Conservation (phyloP, 2,888 invertebrate species). For the Tinea trinotella region DNA sequence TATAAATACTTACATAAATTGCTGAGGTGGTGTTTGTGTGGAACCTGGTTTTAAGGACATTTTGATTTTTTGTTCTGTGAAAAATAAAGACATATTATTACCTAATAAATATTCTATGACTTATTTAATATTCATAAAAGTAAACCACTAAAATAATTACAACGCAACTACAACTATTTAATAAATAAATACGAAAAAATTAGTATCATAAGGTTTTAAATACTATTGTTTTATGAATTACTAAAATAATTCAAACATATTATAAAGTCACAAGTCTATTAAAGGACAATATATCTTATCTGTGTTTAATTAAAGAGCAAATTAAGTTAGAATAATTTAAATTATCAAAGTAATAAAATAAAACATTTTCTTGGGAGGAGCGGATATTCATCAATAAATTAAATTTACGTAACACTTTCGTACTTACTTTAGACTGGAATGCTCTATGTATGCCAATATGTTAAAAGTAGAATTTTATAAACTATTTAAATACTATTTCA, state of each 20-base stretch:
- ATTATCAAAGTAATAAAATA: neutral
- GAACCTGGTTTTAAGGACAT: neutral
- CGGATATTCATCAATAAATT: neutral
- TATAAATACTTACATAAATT: neutral
- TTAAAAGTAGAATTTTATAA: neutral
- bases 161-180: no score
- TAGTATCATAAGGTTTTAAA: no score
- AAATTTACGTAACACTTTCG: neutral
- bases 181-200: no score
- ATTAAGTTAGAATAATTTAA: no score
- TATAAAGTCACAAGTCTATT: no score
- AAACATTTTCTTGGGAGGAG: neutral
- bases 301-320: neutral
- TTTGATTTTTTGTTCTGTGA: slow-evolving; percentile 6
- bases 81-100: neutral
- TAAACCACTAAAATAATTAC: no score
- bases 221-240: no score
- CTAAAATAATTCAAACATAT: no score
- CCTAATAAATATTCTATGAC: no score
- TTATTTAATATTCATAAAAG: no score
- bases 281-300: neutral
- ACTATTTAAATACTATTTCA: neutral
- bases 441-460: neutral
- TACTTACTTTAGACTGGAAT: neutral
- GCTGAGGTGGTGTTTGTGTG: neutral